Base-by-base conservation (phyloP, 2,113 vertebrate species). In the Bubo scandiacus region DNA sequence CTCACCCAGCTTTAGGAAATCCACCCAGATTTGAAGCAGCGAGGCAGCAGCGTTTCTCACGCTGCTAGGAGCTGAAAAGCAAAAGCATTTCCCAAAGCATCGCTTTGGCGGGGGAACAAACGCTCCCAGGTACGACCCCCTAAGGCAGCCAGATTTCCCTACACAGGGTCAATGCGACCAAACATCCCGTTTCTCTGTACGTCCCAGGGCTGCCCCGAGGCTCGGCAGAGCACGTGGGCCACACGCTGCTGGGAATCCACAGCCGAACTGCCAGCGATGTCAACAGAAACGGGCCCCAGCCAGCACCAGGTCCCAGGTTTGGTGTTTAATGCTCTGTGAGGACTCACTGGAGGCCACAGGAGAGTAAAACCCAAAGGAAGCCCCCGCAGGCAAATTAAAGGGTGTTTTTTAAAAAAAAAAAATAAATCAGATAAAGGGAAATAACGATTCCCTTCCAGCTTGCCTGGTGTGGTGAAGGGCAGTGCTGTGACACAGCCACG, bases 81-180 rank as follows among this genome's bases (percentile, higher is more conserved):
- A 61, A 63, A 38, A 67, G 45, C 16, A 11, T 34, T 57, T 43
- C 27, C 57, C 42, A 25, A 11, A 34, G 54, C 34, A 26, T 51
- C 30, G 8, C 55, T 90, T 63, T 26, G 21, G 38, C 10, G 4
- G 21, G 45, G 45, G 49, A 29, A 38, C 34, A 5, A 38, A 36
- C 1, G 25, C 18, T 47, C 19, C 45, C 10, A 11, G 45, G 43
- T 45, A 45, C 16, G 43, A 45, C 47, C 19, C 63, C 49, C 22
- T 15, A 16, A 40, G 38, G 52, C 59, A 59, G 21, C 36, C 45
- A 15, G 15, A 6, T 45, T n/a, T 32, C 45, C 65, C 36, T 6
- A 0, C 2, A 22, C 25, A 4, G 63, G 22, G 21, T 36, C 38
- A 8, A 12, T 2, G 30, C 23, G 7, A 59, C 4, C 10, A 52